Percentiles rank a stretch among this genome's conserved stretches.
Conservation (phyloP, 2,888 invertebrate species). For the Erebia ligea region DNA sequence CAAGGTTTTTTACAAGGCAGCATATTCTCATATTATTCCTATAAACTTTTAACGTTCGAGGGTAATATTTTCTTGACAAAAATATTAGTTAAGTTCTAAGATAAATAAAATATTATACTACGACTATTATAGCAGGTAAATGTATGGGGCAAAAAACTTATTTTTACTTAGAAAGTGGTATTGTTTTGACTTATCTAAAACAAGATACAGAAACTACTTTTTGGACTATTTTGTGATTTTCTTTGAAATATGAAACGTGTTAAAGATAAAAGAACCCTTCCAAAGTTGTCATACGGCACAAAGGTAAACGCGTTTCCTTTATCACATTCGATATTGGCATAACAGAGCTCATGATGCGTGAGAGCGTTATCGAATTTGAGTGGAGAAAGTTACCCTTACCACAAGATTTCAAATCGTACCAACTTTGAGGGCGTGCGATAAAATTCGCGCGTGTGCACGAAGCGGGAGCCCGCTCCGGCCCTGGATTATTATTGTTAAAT, state of each 20-base stretch:
- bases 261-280: constrained; percentile 2
- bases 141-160: too few relatives aligned
- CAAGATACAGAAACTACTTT: too few relatives aligned
- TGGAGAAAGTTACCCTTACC: constrained; percentile 30
- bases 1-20: constrained; percentile 1
- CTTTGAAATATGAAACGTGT: not conserved
- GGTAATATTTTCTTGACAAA: not conserved
- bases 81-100: not conserved
- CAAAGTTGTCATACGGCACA: constrained; percentile 8
- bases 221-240: too few relatives aligned
- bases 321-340: constrained; percentile 24
- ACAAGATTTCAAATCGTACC: too few relatives aligned
- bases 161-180: too few relatives aligned
- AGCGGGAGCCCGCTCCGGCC: too few relatives aligned
- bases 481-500: too few relatives aligned
- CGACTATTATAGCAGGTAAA: too few relatives aligned
- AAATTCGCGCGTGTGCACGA: too few relatives aligned
- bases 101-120: too few relatives aligned
- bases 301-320: constrained; percentile 23
- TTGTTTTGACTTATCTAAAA: too few relatives aligned
- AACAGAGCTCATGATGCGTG: constrained; percentile 48
- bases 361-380: constrained; percentile 52
- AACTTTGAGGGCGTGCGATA: too few relatives aligned
- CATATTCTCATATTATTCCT: constrained; percentile 8
- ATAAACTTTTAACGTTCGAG: constrained; percentile 16